phyloP scores from a whole-genome alignment of 2,113 vertebrate species.

The Gopherus evgoodei region DNA sequence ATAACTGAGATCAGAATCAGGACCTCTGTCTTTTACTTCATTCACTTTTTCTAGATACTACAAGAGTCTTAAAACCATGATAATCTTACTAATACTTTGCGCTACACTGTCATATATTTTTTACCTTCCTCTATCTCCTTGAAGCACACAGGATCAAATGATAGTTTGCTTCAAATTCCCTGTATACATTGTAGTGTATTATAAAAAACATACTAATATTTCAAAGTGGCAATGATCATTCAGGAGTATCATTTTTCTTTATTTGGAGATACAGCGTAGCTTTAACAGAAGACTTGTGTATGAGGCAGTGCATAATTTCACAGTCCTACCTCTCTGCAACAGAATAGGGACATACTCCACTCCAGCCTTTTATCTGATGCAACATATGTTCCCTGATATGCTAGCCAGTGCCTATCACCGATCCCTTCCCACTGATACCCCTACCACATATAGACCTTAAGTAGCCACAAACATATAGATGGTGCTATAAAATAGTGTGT shows the following conservation, averaged over 20 bases:
- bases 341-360: neutral
- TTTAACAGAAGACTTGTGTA: neutral
- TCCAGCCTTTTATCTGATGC: neutral
- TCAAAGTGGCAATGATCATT: neutral
- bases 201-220: neutral
- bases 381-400: neutral
- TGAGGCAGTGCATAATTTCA: neutral
- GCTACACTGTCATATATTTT: neutral
- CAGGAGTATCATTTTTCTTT: neutral
- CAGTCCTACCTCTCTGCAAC: neutral
- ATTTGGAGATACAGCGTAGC: neutral
- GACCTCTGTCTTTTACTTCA: neutral
- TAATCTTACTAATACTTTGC: neutral
- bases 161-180: fast-evolving
- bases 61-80: neutral
- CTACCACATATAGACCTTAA: neutral
- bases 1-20: neutral
- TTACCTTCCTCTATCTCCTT: neutral
- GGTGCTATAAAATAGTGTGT: neutral
- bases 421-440: neutral
- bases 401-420: neutral
- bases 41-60: neutral
- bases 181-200: fast-evolving
- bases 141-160: neutral
- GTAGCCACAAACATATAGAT: neutral